phyloP scores from a whole-genome alignment of 2,113 vertebrate species.

The Tichodroma muraria region DNA sequence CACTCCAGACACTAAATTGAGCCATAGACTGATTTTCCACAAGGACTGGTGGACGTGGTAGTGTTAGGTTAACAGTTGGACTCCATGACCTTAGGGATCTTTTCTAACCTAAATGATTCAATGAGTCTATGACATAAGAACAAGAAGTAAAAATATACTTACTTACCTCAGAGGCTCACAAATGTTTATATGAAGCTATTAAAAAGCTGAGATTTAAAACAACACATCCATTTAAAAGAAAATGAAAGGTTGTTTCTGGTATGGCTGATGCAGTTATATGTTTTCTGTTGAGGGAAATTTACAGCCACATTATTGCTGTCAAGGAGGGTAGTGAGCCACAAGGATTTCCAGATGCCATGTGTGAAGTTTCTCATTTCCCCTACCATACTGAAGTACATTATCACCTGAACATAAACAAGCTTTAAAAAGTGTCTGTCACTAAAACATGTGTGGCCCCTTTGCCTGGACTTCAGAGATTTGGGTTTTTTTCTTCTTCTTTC shows the following conservation, averaged over 20 bases:
- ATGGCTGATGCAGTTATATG: neutral
- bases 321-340: slow-evolving; percentile 49
- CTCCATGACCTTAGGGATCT: neutral
- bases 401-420: slow-evolving; percentile 44
- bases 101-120: neutral
- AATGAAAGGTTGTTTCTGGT: slow-evolving; percentile 39
- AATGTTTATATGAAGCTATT: slow-evolving; percentile 46
- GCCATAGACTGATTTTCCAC: neutral
- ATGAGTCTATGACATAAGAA: neutral
- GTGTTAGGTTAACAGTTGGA: neutral
- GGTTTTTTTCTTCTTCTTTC: neutral
- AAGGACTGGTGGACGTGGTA: neutral
- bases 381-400: slow-evolving; percentile 51
- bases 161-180: slow-evolving; percentile 50
- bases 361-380: slow-evolving; percentile 64
- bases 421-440: slow-evolving; percentile 49
- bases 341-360: slow-evolving; percentile 62
- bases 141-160: slow-evolving; percentile 24
- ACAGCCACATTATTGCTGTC: slow-evolving; percentile 49
- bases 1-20: neutral
- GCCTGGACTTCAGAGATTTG: neutral
- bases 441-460: slow-evolving; percentile 33
- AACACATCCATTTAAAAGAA: slow-evolving; percentile 45
- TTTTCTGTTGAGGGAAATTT: slow-evolving; percentile 60
- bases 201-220: slow-evolving; percentile 42